phyloP scores from a whole-genome alignment of 2,888 invertebrate genomes.

The Sphinx pinastri region DNA sequence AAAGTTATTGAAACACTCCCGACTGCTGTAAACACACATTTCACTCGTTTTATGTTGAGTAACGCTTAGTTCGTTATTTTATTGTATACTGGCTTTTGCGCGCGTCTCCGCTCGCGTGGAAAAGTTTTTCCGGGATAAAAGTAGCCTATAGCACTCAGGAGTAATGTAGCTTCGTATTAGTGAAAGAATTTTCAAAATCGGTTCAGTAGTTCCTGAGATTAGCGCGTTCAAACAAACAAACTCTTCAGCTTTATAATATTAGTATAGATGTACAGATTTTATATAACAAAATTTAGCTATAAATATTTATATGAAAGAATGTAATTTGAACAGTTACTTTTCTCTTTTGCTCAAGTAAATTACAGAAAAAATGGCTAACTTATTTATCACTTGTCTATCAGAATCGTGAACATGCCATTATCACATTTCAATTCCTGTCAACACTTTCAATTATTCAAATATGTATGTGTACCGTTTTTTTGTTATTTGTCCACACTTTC shows the following conservation, averaged over 20 bases:
- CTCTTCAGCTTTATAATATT: too few relatives aligned
- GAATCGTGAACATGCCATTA: conserved; percentile 18
- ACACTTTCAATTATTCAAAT: conserved; percentile 12
- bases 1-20: background rate
- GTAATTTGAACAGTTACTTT: background rate
- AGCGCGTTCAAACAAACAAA: too few relatives aligned
- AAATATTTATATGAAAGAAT: background rate
- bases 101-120: too few relatives aligned
- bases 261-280: too few relatives aligned
- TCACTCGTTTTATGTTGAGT: background rate
- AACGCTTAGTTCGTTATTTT: background rate
- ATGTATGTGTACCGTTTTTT: background rate
- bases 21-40: background rate
- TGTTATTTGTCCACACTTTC: conserved; percentile 4
- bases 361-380: conserved; percentile 1
- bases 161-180: too few relatives aligned
- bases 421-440: conserved; percentile 7
- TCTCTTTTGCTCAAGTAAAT: background rate
- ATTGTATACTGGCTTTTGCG: too few relatives aligned
- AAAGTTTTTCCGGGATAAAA: too few relatives aligned
- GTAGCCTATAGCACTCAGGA: too few relatives aligned
- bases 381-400: conserved; percentile 17
- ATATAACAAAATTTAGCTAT: too few relatives aligned
- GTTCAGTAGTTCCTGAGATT: too few relatives aligned
- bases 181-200: too few relatives aligned